Conservation (phyloP, 2,888 invertebrate species). For the Amphipyra tragopoginis region DNA sequence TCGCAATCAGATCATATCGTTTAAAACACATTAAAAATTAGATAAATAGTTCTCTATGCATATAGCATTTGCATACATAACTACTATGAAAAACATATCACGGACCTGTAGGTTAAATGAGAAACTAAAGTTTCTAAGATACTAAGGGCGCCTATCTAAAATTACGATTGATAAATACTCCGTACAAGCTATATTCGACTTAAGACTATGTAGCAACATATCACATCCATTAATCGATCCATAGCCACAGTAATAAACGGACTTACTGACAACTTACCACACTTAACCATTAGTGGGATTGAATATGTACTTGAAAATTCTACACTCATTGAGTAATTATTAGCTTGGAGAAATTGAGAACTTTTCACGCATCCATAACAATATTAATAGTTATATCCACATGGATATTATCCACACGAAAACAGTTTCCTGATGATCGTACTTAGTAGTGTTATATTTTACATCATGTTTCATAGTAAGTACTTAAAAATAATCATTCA, state of each 20-base stretch:
- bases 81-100: slow-evolving; percentile 71
- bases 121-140: slow-evolving; percentile 77
- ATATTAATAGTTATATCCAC: slow-evolving; percentile 42
- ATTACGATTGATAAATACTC: slow-evolving; percentile 87
- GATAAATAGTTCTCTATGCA: slow-evolving; percentile 73
- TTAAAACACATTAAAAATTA: slow-evolving; percentile 70
- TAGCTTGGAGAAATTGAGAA: slow-evolving; percentile 57
- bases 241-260: slow-evolving; percentile 75
- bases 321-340: slow-evolving; percentile 62
- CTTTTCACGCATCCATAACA: slow-evolving; percentile 54
- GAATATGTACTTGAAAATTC: slow-evolving; percentile 63
- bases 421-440: slow-evolving; percentile 43
- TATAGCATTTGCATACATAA: slow-evolving; percentile 66
- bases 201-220: slow-evolving; percentile 84
- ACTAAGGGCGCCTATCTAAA: slow-evolving; percentile 84
- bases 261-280: slow-evolving; percentile 60
- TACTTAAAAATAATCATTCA: slow-evolving; percentile 54
- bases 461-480: slow-evolving; percentile 57
- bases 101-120: slow-evolving; percentile 77
- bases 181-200: slow-evolving; percentile 81
- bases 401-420: slow-evolving; percentile 50
- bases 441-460: slow-evolving; percentile 45
- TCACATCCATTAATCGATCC: slow-evolving; percentile 85
- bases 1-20: slow-evolving; percentile 71
- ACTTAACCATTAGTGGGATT: slow-evolving; percentile 52